These are phyloP conservation scores for Penaeus vannamei DNA, from an alignment of 1,140 invertebrate species.

Conservation along the genomic window DNA sequence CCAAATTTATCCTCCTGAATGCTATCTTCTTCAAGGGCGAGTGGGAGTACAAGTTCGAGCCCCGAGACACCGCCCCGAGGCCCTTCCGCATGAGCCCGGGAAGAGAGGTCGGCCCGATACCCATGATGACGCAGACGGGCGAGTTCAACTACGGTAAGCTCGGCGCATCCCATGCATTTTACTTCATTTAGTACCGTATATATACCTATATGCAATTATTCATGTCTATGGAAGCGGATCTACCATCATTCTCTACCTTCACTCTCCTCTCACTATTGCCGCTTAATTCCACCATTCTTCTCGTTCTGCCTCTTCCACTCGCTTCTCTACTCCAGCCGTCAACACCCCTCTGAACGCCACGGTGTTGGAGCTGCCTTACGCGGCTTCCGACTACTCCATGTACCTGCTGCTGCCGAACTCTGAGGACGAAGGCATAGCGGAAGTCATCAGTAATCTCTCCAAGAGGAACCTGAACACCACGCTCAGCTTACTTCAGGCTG, in stretches of 20 bases:
- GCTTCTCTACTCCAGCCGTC: not conserved
- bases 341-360: not conserved
- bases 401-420: slow-evolving; percentile 74
- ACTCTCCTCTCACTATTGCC: too few relatives aligned
- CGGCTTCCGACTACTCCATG: not conserved
- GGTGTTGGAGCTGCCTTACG: not conserved
- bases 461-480: not conserved
- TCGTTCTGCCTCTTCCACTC: not conserved
- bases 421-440: not conserved
- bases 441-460: not conserved
- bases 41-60: slow-evolving; percentile 85
- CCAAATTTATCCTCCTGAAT: slow-evolving; percentile 74
- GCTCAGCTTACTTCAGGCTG: not conserved
- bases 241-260: too few relatives aligned
- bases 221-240: too few relatives aligned
- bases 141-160: slow-evolving; percentile 80
- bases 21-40: slow-evolving; percentile 92
- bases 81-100: slow-evolving; percentile 80
- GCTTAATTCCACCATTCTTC: too few relatives aligned
- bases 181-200: too few relatives aligned
- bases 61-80: slow-evolving; percentile 78
- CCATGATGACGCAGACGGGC: slow-evolving; percentile 88
- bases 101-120: slow-evolving; percentile 78
- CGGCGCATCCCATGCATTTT: too few relatives aligned
- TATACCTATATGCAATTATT: too few relatives aligned